A percentile compares a stretch with the other conserved stretches of the same genome.
phyloP scores from a whole-genome alignment of 1,140 invertebrate genomes.

The Achatina immaculata region DNA sequence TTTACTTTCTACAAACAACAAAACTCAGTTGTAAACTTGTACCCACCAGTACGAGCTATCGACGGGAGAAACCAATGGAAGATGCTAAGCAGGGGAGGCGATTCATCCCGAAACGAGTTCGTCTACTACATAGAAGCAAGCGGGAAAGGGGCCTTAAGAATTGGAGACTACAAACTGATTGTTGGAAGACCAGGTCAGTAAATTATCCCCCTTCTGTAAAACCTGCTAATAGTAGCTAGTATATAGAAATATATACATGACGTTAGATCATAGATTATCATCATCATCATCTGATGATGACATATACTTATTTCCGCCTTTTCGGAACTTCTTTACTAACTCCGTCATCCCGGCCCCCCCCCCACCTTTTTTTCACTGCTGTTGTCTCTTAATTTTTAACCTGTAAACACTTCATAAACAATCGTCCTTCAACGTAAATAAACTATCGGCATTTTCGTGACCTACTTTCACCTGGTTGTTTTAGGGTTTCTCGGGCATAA shows the following conservation, averaged over 20 bases:
- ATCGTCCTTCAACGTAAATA: no score
- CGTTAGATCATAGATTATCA: background rate
- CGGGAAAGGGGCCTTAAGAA: slow-evolving; percentile 43
- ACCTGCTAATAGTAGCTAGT: background rate
- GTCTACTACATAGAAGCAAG: slow-evolving; percentile 47
- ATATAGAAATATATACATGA: background rate
- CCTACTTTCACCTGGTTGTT: no score
- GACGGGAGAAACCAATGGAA: slow-evolving; percentile 51
- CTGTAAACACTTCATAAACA: no score
- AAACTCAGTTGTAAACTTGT: background rate
- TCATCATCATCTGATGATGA: background rate
- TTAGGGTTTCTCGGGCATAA: no score
- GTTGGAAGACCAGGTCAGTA: slow-evolving; percentile 47
- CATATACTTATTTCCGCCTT: background rate
- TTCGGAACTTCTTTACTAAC: background rate
- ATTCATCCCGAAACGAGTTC: slow-evolving; percentile 39
- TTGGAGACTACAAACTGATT: slow-evolving; percentile 51
- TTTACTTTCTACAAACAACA: no score
- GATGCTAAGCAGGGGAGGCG: slow-evolving; percentile 31
- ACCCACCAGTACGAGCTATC: slow-evolving; percentile 40
- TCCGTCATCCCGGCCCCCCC: background rate
- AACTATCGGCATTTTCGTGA: no score
- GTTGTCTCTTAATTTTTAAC: no score
- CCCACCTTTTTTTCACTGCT: background rate
- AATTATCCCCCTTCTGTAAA: background rate